These are phyloP conservation scores for Drosophila mettleri DNA, from an alignment of 2,888 invertebrate species.

Conservation along the genomic window DNA sequence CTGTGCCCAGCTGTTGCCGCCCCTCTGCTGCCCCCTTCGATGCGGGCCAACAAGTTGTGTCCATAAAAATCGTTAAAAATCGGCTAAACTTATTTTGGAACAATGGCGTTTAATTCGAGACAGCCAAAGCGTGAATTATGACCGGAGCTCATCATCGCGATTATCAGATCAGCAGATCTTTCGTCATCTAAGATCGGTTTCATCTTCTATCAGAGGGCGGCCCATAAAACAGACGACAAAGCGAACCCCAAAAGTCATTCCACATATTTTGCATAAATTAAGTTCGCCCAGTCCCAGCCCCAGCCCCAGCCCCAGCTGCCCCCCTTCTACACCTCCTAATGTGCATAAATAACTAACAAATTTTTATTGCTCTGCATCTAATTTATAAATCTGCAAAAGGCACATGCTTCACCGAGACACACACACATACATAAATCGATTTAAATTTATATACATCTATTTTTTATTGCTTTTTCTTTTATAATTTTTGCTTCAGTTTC, in stretches of 20 bases:
- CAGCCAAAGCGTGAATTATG: slow-evolving; percentile 69
- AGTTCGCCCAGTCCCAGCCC: neutral
- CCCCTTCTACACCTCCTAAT: neutral
- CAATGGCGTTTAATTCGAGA: slow-evolving; percentile 74
- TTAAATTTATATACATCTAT: neutral
- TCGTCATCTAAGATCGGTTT: slow-evolving; percentile 31
- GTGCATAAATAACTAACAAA: slow-evolving; percentile 60
- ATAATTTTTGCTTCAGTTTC: slow-evolving; percentile 20
- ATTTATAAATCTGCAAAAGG: slow-evolving; percentile 31
- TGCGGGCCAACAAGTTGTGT: slow-evolving; percentile 36
- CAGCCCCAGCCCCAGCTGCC: accelerated
- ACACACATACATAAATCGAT: neutral
- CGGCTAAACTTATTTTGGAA: slow-evolving; percentile 46
- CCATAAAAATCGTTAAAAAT: slow-evolving; percentile 64
- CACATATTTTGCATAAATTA: slow-evolving; percentile 75
- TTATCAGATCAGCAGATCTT: slow-evolving; percentile 41
- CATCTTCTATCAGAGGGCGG: slow-evolving; percentile 6
- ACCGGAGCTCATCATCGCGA: slow-evolving; percentile 61
- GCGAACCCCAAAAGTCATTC: slow-evolving; percentile 41
- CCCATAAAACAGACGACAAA: slow-evolving; percentile 54
- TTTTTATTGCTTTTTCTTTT: neutral
- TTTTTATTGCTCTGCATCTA: slow-evolving; percentile 47
- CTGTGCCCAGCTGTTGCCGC: slow-evolving; percentile 51
- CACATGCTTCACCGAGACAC: slow-evolving; percentile 3
- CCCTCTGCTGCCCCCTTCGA: neutral